Evolutionary conservation across 2,797 vertebrate genomes (phyloP).

Genomic region (Aeoliscus strigatus): DNA sequence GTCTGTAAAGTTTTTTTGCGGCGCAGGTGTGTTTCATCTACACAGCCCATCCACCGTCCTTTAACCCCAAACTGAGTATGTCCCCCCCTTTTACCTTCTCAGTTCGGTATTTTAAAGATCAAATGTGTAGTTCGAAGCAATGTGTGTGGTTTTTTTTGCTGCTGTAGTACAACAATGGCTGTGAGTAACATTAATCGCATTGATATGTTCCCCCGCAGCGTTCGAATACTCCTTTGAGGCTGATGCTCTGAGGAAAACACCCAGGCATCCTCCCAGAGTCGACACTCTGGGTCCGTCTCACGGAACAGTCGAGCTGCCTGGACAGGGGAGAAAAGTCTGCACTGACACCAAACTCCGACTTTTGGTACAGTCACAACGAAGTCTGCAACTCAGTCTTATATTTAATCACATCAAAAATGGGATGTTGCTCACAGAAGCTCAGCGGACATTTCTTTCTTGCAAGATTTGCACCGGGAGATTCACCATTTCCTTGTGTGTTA

Average conservation of each 20-base stretch:
- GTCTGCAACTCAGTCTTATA: too few species aligned
- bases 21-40: constrained; percentile 83
- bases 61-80: constrained; percentile 84
- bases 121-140: too few species aligned
- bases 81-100: constrained; percentile 18
- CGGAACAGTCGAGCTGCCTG: constrained; percentile 65
- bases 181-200: too few species aligned
- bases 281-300: constrained; percentile 58
- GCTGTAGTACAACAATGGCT: too few species aligned
- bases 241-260: constrained; percentile 71
- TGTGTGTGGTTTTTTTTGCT: too few species aligned
- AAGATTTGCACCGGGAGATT: too few species aligned
- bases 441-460: too few species aligned
- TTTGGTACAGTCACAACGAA: constrained; percentile 72
- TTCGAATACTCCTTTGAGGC: constrained; percentile 78
- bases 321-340: constrained; percentile 72
- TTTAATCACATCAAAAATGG: too few species aligned
- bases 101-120: too few species aligned
- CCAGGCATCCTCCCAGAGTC: constrained; percentile 74
- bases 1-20: constrained; percentile 66
- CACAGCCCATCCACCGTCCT: constrained; percentile 72
- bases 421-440: too few species aligned
- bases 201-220: constrained; percentile 54
- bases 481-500: too few species aligned
- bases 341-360: constrained; percentile 68